These are phyloP conservation scores for Pseudoatta argentina DNA, from an alignment of 1,140 invertebrate species.

Conservation along the genomic window DNA sequence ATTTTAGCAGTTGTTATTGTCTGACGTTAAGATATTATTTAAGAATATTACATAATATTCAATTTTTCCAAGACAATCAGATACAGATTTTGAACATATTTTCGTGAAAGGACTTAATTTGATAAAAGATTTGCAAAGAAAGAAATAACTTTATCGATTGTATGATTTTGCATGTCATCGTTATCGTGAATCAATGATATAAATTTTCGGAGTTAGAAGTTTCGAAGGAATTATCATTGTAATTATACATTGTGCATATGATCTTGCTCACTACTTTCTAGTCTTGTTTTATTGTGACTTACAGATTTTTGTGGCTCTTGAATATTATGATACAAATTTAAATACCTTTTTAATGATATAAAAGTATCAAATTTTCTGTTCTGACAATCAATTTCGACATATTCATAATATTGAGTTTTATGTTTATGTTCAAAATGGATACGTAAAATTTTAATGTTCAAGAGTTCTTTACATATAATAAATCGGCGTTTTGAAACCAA, in stretches of 20 bases:
- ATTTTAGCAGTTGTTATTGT: not conserved
- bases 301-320: not conserved
- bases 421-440: not conserved
- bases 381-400: not conserved
- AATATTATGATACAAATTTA: not conserved
- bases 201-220: not conserved
- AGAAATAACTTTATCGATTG: not conserved
- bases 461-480: not conserved
- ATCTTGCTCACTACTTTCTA: not conserved
- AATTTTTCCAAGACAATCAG: not conserved
- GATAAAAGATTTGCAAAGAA: not conserved
- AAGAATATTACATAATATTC: not conserved
- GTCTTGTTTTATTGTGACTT: not conserved
- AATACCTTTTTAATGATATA: not conserved
- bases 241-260: too few species aligned
- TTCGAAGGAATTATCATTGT: too few species aligned
- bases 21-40: not conserved
- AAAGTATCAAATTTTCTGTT: not conserved
- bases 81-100: constrained; percentile 4
- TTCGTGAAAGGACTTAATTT: not conserved
- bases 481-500: not conserved
- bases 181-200: not conserved
- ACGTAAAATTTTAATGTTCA: not conserved
- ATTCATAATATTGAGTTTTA: not conserved
- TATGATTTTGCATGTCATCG: not conserved